A percentile compares a stretch with the other conserved stretches of the same genome.
Conservation (phyloP, 2,113 vertebrate species). For the Crypturellus undulatus region DNA sequence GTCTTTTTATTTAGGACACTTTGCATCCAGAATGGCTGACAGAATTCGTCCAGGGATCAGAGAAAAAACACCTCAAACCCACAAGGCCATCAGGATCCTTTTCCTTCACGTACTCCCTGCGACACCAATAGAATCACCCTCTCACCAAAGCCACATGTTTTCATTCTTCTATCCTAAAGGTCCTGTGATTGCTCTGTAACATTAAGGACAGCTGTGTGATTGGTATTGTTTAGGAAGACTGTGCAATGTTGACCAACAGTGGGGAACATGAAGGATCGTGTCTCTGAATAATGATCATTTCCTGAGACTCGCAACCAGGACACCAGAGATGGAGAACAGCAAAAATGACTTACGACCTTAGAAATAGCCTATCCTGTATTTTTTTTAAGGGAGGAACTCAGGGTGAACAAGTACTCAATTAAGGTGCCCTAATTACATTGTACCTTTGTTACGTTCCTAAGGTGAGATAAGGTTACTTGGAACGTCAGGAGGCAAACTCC, state of each 20-base stretch:
- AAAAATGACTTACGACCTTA: no score
- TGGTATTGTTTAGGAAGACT: no score
- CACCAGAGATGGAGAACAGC: neutral
- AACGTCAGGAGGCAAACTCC: neutral
- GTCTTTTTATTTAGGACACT: neutral
- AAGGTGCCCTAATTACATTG: no score
- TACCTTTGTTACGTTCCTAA: neutral
- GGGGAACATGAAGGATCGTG: neutral
- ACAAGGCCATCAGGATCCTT: neutral
- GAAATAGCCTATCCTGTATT: no score
- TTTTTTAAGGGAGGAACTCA: no score
- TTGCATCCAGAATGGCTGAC: neutral
- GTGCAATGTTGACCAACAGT: neutral
- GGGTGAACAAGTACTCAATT: no score
- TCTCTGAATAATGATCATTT: neutral
- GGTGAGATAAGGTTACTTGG: neutral
- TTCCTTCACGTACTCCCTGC: neutral
- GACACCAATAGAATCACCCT: neutral
- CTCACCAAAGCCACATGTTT: rapidly evolving
- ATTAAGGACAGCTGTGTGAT: neutral
- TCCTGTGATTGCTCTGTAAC: neutral
- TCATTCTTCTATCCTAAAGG: neutral
- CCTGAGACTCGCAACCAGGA: neutral
- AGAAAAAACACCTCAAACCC: neutral
- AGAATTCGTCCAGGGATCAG: neutral